Evolutionary conservation across 2,888 invertebrate genomes (phyloP).

Genomic region (Ethmia dodecea): DNA sequence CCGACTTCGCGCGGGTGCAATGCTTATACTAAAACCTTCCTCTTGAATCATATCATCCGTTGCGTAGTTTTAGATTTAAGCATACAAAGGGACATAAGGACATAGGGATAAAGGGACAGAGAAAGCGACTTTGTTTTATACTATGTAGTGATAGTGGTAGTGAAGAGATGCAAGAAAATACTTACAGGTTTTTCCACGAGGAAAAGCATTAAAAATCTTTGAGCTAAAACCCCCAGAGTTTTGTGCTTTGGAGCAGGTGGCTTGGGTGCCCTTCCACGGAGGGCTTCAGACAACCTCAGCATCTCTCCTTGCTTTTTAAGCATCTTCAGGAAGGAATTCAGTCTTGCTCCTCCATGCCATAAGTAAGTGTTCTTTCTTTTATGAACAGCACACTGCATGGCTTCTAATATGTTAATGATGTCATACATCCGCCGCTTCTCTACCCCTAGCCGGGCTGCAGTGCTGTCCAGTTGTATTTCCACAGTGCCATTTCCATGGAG

Average conservation of each 20-base stretch:
- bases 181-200: conserved; percentile 80
- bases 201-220: conserved; percentile 84
- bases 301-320: conserved; percentile 78
- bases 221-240: conserved; percentile 82
- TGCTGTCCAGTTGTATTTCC: conserved; percentile 80
- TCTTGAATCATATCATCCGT: too few species aligned
- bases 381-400: conserved; percentile 82
- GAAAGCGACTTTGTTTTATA: too few species aligned
- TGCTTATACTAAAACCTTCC: too few species aligned
- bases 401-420: conserved; percentile 84
- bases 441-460: conserved; percentile 79
- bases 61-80: too few species aligned
- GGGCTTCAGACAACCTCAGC: conserved; percentile 69
- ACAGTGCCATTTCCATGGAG: conserved; percentile 65
- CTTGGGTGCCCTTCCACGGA: conserved; percentile 66
- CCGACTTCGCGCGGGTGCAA: too few species aligned
- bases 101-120: too few species aligned
- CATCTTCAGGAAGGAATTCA: conserved; percentile 77
- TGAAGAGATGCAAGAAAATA: too few species aligned
- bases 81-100: too few species aligned
- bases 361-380: conserved; percentile 82
- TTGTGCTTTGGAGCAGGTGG: conserved; percentile 78
- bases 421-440: conserved; percentile 85
- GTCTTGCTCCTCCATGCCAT: conserved; percentile 82
- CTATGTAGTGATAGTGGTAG: too few species aligned